Evolutionary conservation across 2,113 vertebrate genomes (phyloP).

Genomic region (Cavia porcellus): DNA sequence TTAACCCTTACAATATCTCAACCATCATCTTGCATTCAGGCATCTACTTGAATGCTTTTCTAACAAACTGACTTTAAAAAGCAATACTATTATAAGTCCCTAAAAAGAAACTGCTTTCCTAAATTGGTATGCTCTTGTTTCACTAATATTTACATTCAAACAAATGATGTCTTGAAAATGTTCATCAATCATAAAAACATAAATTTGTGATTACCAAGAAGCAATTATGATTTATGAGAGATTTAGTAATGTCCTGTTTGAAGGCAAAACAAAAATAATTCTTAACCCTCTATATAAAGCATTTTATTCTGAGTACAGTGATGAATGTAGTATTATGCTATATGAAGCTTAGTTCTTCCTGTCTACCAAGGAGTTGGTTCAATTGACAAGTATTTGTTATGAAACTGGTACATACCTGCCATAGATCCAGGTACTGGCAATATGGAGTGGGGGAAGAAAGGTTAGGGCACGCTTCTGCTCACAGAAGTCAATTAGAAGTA

Average conservation of each 20-base stretch:
- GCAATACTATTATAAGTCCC: background rate
- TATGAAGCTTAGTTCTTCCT: conserved; percentile 45
- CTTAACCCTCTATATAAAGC: background rate
- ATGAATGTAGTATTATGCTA: background rate
- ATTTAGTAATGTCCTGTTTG: background rate
- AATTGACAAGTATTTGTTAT: background rate
- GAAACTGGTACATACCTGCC: background rate
- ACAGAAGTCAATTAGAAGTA: background rate
- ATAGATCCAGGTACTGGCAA: background rate
- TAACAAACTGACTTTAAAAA: background rate
- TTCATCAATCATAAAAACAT: conserved; percentile 3
- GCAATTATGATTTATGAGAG: background rate
- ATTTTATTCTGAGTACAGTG: background rate
- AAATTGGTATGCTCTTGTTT: background rate
- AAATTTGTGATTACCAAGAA: conserved; percentile 1
- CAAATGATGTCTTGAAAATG: conserved; percentile 21
- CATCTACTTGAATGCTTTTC: background rate
- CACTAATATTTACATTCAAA: background rate
- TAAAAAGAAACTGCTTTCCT: conserved; percentile 1
- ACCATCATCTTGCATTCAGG: background rate
- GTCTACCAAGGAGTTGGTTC: conserved; percentile 1
- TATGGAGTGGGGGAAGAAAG: background rate
- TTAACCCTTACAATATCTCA: background rate
- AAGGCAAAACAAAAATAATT: conserved; percentile 55
- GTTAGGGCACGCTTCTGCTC: background rate